Base-by-base conservation (phyloP, 2,797 vertebrate species). In the Enteromius unitaeniatus region DNA sequence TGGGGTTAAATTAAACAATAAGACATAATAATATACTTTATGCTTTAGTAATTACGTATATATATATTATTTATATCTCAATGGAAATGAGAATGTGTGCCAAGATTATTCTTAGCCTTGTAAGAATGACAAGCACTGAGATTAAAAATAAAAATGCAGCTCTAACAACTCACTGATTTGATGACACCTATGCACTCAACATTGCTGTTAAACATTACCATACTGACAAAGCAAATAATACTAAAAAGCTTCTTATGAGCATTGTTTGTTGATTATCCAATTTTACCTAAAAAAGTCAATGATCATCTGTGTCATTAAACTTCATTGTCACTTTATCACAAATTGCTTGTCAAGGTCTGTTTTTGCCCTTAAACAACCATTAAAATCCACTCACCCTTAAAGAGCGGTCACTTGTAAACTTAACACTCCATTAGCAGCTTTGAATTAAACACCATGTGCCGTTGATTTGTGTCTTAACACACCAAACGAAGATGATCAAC, bases 391-490 rank as follows among this genome's bases (percentile, higher is more conserved):
- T 47, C 64, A 31, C 37, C 40, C 49, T 60, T 47, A 70, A 83
- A 76, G 26, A 26, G 40, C 49, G 51, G 74, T 83, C 65, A 78
- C 19, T 69, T 78, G 62, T 83, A 45, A 83, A 60, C 74, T 23
- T 28, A 69, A 78, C 74, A 70, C 40, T 60, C 74, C 74, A 58
- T 83, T 83, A 83, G 65, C 64, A 68, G 64, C 64, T 37, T 37
- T 17, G 13, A 69, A 78, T 70, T 51, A 75, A 75, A 75, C 19
- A 77, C 47, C n/a, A 55, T 9, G 49, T 58, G 81, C 47, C 17
- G 1, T 53, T 82, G 79, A 73, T 82, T 81, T 81, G 69, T 64
- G n/a, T 75, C 60, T 75, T 75, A 65, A 75, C 28, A 31, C 37
- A 77, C 23, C 8, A 14, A 69, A 78, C 58, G 37, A 69, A 77